Conservation (phyloP, 2,113 vertebrate genomes). For the Oncorhynchus nerka region DNA sequence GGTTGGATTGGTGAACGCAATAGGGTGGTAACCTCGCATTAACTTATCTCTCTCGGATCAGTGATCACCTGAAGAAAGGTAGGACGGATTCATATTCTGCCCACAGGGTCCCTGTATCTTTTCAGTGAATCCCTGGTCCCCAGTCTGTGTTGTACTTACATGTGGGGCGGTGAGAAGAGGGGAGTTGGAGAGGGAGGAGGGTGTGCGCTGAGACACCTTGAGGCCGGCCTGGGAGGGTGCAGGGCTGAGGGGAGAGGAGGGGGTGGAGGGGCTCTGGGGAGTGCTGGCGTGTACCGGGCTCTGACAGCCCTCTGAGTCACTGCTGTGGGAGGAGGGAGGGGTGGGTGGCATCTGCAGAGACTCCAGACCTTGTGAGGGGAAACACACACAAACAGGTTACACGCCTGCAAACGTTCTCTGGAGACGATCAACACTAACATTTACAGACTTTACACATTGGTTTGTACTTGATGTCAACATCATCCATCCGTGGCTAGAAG, state of each 20-base stretch:
- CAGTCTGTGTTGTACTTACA: slow-evolving; percentile 63
- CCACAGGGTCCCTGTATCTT: no score
- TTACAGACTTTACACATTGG: no score
- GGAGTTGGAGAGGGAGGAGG: slow-evolving; percentile 89
- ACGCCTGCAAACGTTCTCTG: not conserved
- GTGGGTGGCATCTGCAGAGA: slow-evolving; percentile 91
- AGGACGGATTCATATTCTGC: no score
- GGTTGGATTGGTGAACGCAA: no score
- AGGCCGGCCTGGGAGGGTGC: slow-evolving; percentile 68
- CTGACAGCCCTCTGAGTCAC: slow-evolving; percentile 93
- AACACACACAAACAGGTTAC: slow-evolving; percentile 16
- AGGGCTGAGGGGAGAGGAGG: slow-evolving; percentile 85
- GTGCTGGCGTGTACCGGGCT: slow-evolving; percentile 83
- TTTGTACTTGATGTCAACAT: no score
- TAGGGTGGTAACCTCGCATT: no score
- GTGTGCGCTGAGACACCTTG: slow-evolving; percentile 74
- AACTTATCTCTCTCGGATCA: no score
- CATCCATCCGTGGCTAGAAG: slow-evolving; percentile 36
- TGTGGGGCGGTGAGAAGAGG: slow-evolving; percentile 96
- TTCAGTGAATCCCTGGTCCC: no score
- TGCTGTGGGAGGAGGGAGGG: slow-evolving; percentile 94
- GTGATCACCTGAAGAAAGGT: no score
- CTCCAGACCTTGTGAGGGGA: slow-evolving; percentile 72
- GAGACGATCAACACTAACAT: not conserved
- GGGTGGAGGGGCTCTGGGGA: slow-evolving; percentile 69